phyloP scores from a whole-genome alignment of 2,113 vertebrate species.

The Pedionomus torquatus region DNA sequence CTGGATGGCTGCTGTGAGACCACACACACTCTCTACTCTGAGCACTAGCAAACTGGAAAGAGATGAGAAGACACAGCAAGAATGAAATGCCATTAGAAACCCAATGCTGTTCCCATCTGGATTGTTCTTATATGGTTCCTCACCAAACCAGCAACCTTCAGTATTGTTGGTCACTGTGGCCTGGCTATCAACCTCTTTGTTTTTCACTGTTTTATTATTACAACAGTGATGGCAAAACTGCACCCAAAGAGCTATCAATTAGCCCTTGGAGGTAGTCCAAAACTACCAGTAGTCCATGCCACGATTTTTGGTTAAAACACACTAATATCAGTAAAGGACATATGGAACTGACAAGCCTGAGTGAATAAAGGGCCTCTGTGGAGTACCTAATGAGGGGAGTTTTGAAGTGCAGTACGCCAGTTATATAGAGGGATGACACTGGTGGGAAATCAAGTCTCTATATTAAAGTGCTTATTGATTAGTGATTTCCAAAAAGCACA shows the following conservation, averaged over 20 bases:
- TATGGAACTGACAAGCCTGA: neutral
- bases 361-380: neutral
- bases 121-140: neutral
- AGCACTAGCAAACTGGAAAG: neutral
- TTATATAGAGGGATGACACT: neutral
- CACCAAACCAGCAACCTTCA: neutral
- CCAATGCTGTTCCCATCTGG: neutral
- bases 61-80: constrained; percentile 9
- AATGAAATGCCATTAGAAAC: neutral
- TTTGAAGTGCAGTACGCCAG: neutral
- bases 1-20: constrained; percentile 16
- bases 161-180: neutral
- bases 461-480: constrained; percentile 48
- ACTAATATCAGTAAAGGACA: neutral
- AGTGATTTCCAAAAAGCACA: constrained; percentile 45
- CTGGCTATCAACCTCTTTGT: neutral
- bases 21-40: neutral
- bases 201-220: neutral
- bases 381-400: neutral
- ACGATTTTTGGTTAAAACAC: neutral
- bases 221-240: neutral
- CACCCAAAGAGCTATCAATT: neutral
- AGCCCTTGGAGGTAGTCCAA: constrained; percentile 2
- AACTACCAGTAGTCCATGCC: neutral
- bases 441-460: neutral